Base-by-base conservation (phyloP, 1,140 invertebrate genomes). In the Heliconius himera region DNA sequence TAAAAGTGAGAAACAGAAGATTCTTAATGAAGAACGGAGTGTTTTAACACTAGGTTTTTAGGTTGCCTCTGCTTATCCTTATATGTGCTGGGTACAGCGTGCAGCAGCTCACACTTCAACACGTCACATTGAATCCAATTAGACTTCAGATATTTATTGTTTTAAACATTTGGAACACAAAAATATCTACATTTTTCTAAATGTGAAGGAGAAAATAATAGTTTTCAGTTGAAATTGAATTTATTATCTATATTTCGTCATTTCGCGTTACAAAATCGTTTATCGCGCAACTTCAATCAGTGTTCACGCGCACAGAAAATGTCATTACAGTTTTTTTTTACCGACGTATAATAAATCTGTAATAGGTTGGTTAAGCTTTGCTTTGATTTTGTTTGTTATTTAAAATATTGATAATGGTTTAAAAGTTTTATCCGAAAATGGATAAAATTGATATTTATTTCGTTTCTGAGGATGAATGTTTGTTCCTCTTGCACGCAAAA, bases 281-380 rank as follows among this genome's bases (percentile, higher is more conserved):
- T 74, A 74, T 22, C 22, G 46, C 46, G 29, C n/a, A 60, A 75
- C 54, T 60, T 66, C 54, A 75, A 41, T 75, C 74, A 38, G 74
- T 60, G 33, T 66, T 13, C 33, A 75, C 33, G 54, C 13, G 36
- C 8, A 60, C 26, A 49, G 74, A 70, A 70, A 76, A 76, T 36
- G 5, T 29, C 8, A 49, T 70, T 76, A 70, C 38, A n/a, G 60
- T 6, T 36, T n/a, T 70, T 76, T 76, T 22, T 29, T 6, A 60
- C 38, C 49, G n/a, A 11, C 46, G n/a, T 46, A n/a, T 41, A 29
- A 70, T 46, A 20, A 20, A 5, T 29, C 1, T 18, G 49, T 29
- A 4, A 54, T 60, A 11, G 20, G 2, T 60, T 66, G 29, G 8
- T 66, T 29, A 26, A 13, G n/a, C 5, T 26, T 29, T 29, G 22